Evolutionary conservation across 2,113 vertebrate genomes (phyloP).

Genomic region (Platysteira castanea): DNA sequence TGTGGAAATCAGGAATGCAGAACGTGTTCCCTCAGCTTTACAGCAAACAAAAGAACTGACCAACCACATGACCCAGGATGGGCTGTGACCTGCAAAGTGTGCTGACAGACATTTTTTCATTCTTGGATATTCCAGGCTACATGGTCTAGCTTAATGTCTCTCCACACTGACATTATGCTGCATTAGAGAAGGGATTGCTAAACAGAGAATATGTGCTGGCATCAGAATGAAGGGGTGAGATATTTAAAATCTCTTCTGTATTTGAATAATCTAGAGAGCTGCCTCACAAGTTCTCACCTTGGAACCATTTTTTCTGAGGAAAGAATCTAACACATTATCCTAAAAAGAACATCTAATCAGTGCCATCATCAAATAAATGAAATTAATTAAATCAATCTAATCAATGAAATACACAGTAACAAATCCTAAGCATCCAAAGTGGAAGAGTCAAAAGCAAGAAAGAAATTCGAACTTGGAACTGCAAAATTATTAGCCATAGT

Average conservation of each 20-base stretch:
- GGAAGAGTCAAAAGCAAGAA: neutral
- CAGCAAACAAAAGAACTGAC: neutral
- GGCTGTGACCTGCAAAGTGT: neutral
- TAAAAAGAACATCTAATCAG: neutral
- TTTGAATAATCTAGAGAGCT: neutral
- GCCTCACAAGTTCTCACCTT: neutral
- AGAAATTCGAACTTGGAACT: neutral
- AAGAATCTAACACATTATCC: neutral
- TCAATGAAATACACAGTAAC: neutral
- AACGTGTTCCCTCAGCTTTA: neutral
- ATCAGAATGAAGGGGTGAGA: neutral
- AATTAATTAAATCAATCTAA: neutral
- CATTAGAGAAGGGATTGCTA: neutral
- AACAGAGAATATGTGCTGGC: rapidly evolving
- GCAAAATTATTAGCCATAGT: neutral
- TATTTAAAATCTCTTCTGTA: neutral
- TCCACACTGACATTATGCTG: neutral
- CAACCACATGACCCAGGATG: neutral
- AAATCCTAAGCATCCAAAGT: neutral
- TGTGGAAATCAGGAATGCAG: neutral
- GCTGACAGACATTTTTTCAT: neutral
- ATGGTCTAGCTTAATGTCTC: neutral
- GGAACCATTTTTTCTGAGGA: neutral
- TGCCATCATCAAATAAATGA: neutral
- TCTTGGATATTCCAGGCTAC: neutral